Base-by-base conservation (phyloP, 2,797 vertebrate species). In the Pagetopsis macropterus region DNA sequence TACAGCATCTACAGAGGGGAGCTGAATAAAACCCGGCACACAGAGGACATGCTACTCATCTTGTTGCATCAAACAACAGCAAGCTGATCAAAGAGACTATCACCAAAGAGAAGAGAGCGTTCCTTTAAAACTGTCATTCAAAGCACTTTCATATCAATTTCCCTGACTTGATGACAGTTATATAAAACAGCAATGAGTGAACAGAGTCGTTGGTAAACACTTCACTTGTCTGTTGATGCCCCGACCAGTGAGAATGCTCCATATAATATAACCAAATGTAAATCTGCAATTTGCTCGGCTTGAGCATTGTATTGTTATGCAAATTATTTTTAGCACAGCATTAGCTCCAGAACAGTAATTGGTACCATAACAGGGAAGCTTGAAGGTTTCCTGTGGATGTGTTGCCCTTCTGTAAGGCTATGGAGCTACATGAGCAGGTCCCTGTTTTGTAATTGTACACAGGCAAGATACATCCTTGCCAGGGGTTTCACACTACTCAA, bases 1-100 rank as follows among this genome's bases (percentile, higher is more conserved):
- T 43, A 60, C 31, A 14, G 21, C 31, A 41, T 59, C 64, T 15
- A 21, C n/a, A 62, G 58, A 72, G n/a, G 33, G 57, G 64, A 45
- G 69, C 65, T 46, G 61, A 41, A 61, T 52, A 58, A 57, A 51
- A 64, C 7, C 37, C 55, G 60, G 27, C 40, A 13, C 16, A 27
- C 19, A 6, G 40, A 59, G 50, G 64, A 60, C 58, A 79, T 17
- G 45, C 31, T 27, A 3, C 27, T 70, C 37, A 46, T 76, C 59
- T 19, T 21, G 17, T 13, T 14, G 31, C 56, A 65, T 81, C 77
- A 77, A 70, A 79, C 58, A 52, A 8, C 56, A 54, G 31, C 57
- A 37, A 46, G 40, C 50, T 63, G 79, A 84, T 75, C 73, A 81
- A 81, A 76, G 60, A 62, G 41, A 13, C 58, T 0, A 5, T 76